These are phyloP conservation scores for Luidia sarsii DNA, from an alignment of 53 echinoderm and acorn worm genomes.

Conservation along the genomic window DNA sequence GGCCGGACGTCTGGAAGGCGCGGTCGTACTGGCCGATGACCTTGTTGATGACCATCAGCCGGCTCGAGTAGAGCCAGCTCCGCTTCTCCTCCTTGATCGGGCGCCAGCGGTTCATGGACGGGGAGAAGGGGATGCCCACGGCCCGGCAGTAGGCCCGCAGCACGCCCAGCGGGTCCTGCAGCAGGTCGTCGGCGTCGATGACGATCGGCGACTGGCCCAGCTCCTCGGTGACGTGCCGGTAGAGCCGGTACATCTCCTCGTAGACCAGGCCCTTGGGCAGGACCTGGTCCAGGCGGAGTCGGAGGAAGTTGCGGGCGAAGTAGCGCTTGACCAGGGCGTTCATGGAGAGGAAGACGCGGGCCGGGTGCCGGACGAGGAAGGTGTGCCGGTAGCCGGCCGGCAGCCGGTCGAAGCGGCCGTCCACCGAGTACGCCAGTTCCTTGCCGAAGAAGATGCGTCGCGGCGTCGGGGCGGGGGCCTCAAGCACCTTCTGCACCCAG, in stretches of 20 bases:
- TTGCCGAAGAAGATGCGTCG: constrained; percentile 85
- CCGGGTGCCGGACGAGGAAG: constrained; percentile 88
- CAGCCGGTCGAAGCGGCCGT: constrained; percentile 72
- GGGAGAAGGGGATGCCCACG: constrained; percentile 72
- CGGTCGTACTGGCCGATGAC: constrained; percentile 92
- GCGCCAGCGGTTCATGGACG: constrained; percentile 77
- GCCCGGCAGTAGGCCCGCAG: constrained; percentile 81
- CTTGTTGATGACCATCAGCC: constrained; percentile 86
- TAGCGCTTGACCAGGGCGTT: constrained; percentile 70
- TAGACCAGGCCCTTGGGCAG: constrained; percentile 82
- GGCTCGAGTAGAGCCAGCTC: constrained; percentile 81
- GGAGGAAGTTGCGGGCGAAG: constrained; percentile 59
- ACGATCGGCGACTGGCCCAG: constrained; percentile 83
- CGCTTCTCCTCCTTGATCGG: constrained; percentile 72
- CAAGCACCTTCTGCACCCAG: constrained; percentile 78
- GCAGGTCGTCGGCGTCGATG: constrained; percentile 89
- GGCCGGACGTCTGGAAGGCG: constrained; percentile 73
- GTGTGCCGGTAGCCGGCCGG: constrained; percentile 89
- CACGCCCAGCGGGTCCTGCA: constrained; percentile 74
- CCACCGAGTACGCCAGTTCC: constrained; percentile 83
- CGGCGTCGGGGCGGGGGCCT: constrained; percentile 43
- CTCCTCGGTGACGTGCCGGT: constrained; percentile 68
- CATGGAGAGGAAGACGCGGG: constrained; percentile 83
- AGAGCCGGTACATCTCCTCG: constrained; percentile 79
- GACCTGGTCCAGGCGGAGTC: constrained; percentile 62